Base-by-base conservation (phyloP, 2,888 invertebrate species). In the Isotomurus palustris region DNA sequence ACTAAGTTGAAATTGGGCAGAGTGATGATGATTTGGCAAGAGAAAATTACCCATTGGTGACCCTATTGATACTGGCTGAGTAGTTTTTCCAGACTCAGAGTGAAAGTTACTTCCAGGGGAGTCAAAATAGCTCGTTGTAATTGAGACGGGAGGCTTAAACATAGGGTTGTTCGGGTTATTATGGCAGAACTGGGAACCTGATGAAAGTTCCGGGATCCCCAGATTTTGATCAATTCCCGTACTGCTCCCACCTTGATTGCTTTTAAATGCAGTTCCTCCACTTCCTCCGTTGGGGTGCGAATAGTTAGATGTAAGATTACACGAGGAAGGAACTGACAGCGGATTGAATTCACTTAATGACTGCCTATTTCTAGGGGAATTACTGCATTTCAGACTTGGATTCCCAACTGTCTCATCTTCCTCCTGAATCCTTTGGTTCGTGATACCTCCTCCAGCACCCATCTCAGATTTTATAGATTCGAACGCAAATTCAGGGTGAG, bases 121-220 rank as follows among this genome's bases (percentile, higher is more conserved):
- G 38, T 36, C 24, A 40, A 50, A 50, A 50, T 35, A 50, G 36
- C 5, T 19, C 19, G 38, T 29, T 50, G 50, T 50, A 50, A 50
- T 50, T 50, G 50, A 50, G 50, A 50, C 35, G n/a, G 22, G 19
- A 38, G 50, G 50, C 12, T 50, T 50, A 28, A 49, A 35, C n/a
- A 24, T 49, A 17, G 50, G 36, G 25, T 24, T 38, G 32, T 25
- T 22, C 4, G 43, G 43, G 21, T 43, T 22, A n/a, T n/a, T n/a
- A n/a, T n/a, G n/a, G n/a, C n/a, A n/a, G n/a, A n/a, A n/a, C n/a
- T n/a, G n/a, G n/a, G n/a, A n/a, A n/a, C n/a, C 24, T 22, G 43
- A 43, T 19, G 43, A 4, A 43, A 43, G 24, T 21, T 43, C 43
- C 14, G n/a, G n/a, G n/a, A 21, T 43, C 22, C 24, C 43, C 22